A percentile compares a stretch with the other conserved stretches of the same genome.
phyloP scores from a whole-genome alignment of 2,888 invertebrate genomes.

The Lottia gigantea region DNA sequence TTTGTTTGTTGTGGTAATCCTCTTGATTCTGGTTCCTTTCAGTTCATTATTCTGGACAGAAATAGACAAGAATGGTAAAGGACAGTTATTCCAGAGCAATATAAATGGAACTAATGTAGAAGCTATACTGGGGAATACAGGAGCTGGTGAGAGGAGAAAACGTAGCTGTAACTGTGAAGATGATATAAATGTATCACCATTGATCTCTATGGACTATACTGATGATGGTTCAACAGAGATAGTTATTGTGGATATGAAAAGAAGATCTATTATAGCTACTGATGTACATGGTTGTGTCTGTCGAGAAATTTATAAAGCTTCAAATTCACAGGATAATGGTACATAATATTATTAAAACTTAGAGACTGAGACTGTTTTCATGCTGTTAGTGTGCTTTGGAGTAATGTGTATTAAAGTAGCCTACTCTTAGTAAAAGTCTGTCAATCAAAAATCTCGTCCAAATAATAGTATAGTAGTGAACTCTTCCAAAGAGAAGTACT shows the following conservation, averaged over 20 bases:
- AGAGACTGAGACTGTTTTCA: no score
- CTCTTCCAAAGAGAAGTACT: no score
- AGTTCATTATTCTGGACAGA: constrained; percentile 58
- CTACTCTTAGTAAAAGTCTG: no score
- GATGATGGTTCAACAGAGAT: constrained; percentile 59
- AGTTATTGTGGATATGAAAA: constrained; percentile 40
- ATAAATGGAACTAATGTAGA: constrained; percentile 24
- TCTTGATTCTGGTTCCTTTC: constrained; percentile 22
- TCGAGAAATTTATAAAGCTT: constrained; percentile 25
- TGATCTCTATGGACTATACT: constrained; percentile 79
- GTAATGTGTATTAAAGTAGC: no score
- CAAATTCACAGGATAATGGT: constrained; percentile 27
- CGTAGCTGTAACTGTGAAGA: constrained; percentile 71
- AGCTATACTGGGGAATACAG: constrained; percentile 22
- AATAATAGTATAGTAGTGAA: no score
- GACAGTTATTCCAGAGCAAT: constrained; percentile 25
- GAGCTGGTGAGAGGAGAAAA: neutral
- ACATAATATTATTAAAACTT: constrained; percentile 9
- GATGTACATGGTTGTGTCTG: constrained; percentile 52
- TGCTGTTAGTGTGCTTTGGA: no score
- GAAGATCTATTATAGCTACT: constrained; percentile 41
- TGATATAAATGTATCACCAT: constrained; percentile 74
- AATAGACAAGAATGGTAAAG: constrained; percentile 24
- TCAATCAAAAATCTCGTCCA: no score
- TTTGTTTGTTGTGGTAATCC: no score